Evolutionary conservation across 2,888 invertebrate genomes (phyloP), one percentile per base, ranked within the genome.

Genomic region (Perdita meconis): DNA sequence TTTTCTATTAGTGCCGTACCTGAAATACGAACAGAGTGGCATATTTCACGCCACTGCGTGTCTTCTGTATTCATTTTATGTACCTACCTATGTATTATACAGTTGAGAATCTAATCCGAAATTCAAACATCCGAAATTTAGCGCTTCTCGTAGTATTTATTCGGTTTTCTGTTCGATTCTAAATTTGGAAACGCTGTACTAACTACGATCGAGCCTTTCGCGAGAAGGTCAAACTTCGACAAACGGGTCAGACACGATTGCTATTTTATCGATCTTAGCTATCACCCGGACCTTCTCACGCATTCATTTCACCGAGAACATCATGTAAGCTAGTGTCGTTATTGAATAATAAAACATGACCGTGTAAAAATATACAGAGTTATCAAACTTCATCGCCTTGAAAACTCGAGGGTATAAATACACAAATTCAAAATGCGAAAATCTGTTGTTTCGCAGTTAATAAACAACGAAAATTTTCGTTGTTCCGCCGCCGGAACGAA

Each of bases 221-320:
- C 40, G 70, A 79, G 55, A 63, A 74, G 51, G 59, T 67, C 22
- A 60, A 67, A 60, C 70, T 74, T 65, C 73, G 50, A 56, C 26
- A 61, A n/a, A n/a, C n/a, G n/a, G 36, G 69, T 63, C 51, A 59
- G 16, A 34, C 59, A 53, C 56, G 57, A 64, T 76, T 34, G 66
- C 40, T 59, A 47, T 67, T 73, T 61, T 73, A 80, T 80, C 56
- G 69, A 81, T 36, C 50, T 38, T 30, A 44, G 57, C 65, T 71
- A 75, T 59, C 67, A 22, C 36, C 47, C 34, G 30, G 13, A 30
- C 0, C 16, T 40, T 55, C n/a, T 57, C 13, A n/a, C 16, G 22
- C 36, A 53, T 73, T 73, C 34, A 12, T 63, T 72, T 50, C 26
- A 8, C 13, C 4, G 8, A 1, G n/a, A 26, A 60, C 60, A 61